A percentile compares a stretch with the other conserved stretches of the same genome.
Evolutionary conservation across 2,888 invertebrate species (phyloP).

Genomic region (Auanema freiburgensis): DNA sequence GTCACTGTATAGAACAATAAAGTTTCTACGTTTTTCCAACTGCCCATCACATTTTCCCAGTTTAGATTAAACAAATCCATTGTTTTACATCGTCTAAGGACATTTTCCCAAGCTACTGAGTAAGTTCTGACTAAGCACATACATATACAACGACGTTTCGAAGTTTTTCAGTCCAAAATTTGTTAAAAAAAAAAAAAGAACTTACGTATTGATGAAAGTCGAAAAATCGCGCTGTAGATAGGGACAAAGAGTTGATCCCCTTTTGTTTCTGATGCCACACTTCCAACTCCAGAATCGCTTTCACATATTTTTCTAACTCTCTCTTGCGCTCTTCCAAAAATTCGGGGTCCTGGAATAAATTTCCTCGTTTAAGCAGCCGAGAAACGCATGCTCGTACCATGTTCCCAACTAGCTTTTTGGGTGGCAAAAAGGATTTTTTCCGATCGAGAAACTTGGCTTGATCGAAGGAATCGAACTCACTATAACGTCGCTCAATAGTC

Average conservation of each 20-base stretch:
- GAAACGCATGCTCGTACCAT: slow-evolving; percentile 67
- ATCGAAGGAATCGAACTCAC: slow-evolving; percentile 41
- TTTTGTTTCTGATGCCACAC: slow-evolving; percentile 46
- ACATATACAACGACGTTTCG: neutral
- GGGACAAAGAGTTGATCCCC: slow-evolving; percentile 36
- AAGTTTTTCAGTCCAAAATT: neutral
- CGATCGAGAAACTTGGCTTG: slow-evolving; percentile 66
- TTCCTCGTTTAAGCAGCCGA: too few relatives aligned
- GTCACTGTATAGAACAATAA: too few relatives aligned
- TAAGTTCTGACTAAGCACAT: neutral
- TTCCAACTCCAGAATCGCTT: slow-evolving; percentile 69
- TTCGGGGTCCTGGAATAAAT: slow-evolving; percentile 71
- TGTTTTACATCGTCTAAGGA: too few relatives aligned
- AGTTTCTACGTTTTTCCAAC: neutral
- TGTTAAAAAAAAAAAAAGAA: neutral
- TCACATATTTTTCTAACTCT: slow-evolving; percentile 80
- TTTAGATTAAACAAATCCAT: too few relatives aligned
- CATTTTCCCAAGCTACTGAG: too few relatives aligned
- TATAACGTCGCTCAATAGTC: slow-evolving; percentile 82
- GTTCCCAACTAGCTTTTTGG: slow-evolving; percentile 88
- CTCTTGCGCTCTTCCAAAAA: slow-evolving; percentile 83
- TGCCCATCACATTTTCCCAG: neutral
- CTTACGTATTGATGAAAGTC: slow-evolving; percentile 80
- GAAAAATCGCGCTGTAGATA: slow-evolving; percentile 77
- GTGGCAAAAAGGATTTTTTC: slow-evolving; percentile 84